Percentiles rank a stretch among this genome's conserved stretches.
phyloP scores from a whole-genome alignment of 2,888 invertebrate species.

The Drosophila planitibia region DNA sequence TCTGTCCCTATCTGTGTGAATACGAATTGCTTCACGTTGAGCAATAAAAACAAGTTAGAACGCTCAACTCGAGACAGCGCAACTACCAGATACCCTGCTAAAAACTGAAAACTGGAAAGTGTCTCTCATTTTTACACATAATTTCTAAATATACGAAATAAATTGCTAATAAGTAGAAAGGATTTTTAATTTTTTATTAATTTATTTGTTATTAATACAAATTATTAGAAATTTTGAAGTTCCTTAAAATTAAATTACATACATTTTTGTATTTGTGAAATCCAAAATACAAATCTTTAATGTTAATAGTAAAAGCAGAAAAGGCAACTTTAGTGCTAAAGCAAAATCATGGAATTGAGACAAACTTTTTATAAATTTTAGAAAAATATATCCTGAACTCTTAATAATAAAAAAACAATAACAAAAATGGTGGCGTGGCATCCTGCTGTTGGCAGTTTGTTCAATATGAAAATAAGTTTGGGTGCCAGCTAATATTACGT shows the following conservation, averaged over 20 bases:
- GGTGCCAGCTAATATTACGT: not conserved
- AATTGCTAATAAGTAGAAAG: not conserved
- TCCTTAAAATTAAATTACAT: not conserved
- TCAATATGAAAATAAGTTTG: not conserved
- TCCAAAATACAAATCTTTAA: not conserved
- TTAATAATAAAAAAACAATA: not conserved
- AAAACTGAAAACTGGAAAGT: not conserved
- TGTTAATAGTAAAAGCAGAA: slow-evolving; percentile 13
- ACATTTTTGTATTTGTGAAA: not conserved
- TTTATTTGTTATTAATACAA: not conserved
- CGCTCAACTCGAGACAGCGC: not conserved
- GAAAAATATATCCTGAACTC: not conserved
- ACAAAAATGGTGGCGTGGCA: not conserved
- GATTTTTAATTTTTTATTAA: not conserved
- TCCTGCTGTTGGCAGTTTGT: not conserved
- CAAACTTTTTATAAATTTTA: not conserved
- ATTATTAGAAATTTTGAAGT: not conserved
- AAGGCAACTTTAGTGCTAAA: slow-evolving; percentile 5
- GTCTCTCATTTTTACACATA: not conserved
- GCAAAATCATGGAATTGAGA: not conserved
- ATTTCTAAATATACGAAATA: not conserved
- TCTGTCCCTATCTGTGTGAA: not conserved
- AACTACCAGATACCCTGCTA: not conserved
- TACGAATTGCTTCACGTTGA: slow-evolving; percentile 38
- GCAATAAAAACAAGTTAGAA: slow-evolving; percentile 10